These are phyloP conservation scores for Mirounga angustirostris DNA, from an alignment of 2,113 vertebrate genomes.

Conservation along the genomic window DNA sequence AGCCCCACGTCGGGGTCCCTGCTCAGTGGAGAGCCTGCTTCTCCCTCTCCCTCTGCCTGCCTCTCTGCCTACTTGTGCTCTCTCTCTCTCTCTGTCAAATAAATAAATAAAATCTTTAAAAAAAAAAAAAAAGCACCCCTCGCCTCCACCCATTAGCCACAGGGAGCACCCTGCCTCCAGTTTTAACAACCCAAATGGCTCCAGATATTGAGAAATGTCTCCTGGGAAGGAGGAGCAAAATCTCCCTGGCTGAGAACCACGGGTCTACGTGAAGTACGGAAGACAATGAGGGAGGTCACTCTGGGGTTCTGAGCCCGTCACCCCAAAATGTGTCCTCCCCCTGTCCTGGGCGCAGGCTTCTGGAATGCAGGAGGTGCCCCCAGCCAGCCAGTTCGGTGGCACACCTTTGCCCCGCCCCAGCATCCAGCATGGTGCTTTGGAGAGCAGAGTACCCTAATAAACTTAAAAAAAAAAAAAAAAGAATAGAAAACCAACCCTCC, in stretches of 20 bases:
- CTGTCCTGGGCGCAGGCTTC: no score
- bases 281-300: fast-evolving
- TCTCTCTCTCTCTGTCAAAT: no score
- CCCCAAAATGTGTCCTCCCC: not conserved
- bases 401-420: fast-evolving
- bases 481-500: not conserved
- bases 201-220: not conserved
- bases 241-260: not conserved
- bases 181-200: not conserved
- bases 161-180: not conserved
- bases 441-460: not conserved
- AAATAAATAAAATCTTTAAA: no score
- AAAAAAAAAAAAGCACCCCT: no score
- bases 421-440: not conserved
- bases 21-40: no score
- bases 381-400: not conserved
- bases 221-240: no score
- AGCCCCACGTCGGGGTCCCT: no score
- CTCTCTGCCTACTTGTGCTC: no score
- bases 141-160: not conserved
- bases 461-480: not conserved
- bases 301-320: not conserved
- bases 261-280: fast-evolving
- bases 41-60: no score
- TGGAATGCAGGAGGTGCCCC: fast-evolving